These are phyloP conservation scores for Struthidea cinerea DNA, from an alignment of 2,113 vertebrate genomes.

Conservation along the genomic window DNA sequence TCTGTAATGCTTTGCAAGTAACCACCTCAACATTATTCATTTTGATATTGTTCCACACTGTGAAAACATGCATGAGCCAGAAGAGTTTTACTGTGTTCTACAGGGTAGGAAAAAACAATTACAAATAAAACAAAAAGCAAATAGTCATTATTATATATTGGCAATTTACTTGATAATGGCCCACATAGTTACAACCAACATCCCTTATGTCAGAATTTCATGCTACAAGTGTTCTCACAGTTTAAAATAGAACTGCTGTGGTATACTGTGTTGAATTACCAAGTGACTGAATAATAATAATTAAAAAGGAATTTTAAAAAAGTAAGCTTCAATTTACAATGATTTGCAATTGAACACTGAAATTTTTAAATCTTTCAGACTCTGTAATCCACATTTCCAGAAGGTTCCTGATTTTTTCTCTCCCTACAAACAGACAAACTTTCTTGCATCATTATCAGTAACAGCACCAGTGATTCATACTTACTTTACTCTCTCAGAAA, in stretches of 20 bases:
- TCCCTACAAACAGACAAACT: neutral
- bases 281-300: neutral
- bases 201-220: neutral
- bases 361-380: neutral
- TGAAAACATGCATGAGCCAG: constrained; percentile 33
- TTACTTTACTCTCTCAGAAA: neutral
- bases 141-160: neutral
- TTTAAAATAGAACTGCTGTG: neutral
- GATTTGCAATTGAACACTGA: neutral
- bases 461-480: neutral
- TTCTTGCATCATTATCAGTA: neutral
- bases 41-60: constrained; percentile 36
- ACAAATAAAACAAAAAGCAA: neutral
- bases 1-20: constrained; percentile 53
- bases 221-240: neutral
- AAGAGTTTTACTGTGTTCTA: neutral
- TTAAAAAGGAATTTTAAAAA: neutral
- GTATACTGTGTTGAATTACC: neutral
- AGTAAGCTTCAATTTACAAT: neutral
- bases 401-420: neutral
- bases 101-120: neutral
- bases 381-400: neutral
- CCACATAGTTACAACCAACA: neutral
- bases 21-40: constrained; percentile 46
- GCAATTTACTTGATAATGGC: constrained; percentile 14